Percentiles rank a stretch among this genome's conserved stretches.
These are phyloP conservation scores for Galeopsomyia nigrocyanea DNA, from an alignment of 2,888 invertebrate genomes.

Conservation along the genomic window DNA sequence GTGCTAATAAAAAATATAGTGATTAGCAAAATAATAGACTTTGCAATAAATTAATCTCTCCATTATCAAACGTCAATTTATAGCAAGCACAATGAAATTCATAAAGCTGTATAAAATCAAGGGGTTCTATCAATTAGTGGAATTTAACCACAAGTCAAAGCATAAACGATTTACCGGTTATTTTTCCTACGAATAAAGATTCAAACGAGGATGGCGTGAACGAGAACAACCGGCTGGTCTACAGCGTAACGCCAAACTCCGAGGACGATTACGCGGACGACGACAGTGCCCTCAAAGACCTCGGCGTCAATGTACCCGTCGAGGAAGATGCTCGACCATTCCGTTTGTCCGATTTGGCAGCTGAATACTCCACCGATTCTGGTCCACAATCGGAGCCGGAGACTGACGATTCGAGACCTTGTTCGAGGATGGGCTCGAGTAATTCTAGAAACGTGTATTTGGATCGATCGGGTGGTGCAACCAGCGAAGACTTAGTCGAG, in stretches of 20 bases:
- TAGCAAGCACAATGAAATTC: too few relatives aligned
- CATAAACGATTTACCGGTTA: too few relatives aligned
- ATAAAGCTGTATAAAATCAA: too few relatives aligned
- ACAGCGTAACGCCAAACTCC: slow-evolving; percentile 38
- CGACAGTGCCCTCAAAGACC: slow-evolving; percentile 46
- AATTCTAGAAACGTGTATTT: slow-evolving; percentile 58
- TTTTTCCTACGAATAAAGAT: background rate
- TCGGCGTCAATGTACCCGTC: slow-evolving; percentile 37
- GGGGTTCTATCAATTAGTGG: too few relatives aligned
- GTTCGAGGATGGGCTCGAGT: slow-evolving; percentile 60
- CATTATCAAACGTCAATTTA: too few relatives aligned
- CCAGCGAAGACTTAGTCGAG: slow-evolving; percentile 53
- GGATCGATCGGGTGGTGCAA: slow-evolving; percentile 58
- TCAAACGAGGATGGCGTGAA: slow-evolving; percentile 28
- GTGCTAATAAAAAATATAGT: too few relatives aligned
- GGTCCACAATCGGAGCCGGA: slow-evolving; percentile 65
- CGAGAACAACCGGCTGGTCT: slow-evolving; percentile 40
- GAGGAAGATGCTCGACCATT: slow-evolving; percentile 56
- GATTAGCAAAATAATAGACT: too few relatives aligned
- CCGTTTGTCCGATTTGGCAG: slow-evolving; percentile 61
- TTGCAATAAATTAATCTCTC: too few relatives aligned
- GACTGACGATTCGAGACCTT: slow-evolving; percentile 62
- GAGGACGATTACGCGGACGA: slow-evolving; percentile 52
- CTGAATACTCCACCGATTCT: slow-evolving; percentile 64
- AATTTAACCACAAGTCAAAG: too few relatives aligned